A percentile compares a stretch with the other conserved stretches of the same genome.
These are phyloP conservation scores for Peribatodes rhomboidaria DNA, from an alignment of 2,888 invertebrate genomes.

Conservation along the genomic window DNA sequence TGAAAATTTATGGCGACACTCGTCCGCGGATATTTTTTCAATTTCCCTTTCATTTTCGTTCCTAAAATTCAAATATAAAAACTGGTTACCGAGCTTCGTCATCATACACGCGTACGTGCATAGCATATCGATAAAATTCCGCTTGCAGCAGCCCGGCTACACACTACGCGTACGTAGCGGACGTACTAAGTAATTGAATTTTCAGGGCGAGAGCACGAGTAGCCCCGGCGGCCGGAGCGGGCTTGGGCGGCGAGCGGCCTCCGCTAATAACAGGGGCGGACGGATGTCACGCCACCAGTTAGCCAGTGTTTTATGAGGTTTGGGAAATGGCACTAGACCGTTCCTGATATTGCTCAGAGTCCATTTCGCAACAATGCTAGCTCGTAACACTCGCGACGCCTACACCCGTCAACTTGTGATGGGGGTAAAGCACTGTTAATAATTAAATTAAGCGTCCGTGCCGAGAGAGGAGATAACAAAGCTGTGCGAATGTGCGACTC, in stretches of 20 bases:
- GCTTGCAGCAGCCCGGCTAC: slow-evolving; percentile 58
- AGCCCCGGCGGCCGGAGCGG: slow-evolving; percentile 50
- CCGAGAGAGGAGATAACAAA: slow-evolving; percentile 57
- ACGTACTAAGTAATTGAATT: slow-evolving; percentile 78
- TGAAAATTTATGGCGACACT: slow-evolving; percentile 34
- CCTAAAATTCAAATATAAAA: slow-evolving; percentile 47
- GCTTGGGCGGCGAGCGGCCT: slow-evolving; percentile 47
- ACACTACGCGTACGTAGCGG: slow-evolving; percentile 66
- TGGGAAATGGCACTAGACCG: slow-evolving; percentile 51
- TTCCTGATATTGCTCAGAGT: slow-evolving; percentile 57
- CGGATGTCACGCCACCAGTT: slow-evolving; percentile 65
- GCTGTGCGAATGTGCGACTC: slow-evolving; percentile 51
- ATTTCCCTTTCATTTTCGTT: slow-evolving; percentile 36
- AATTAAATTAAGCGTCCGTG: slow-evolving; percentile 65
- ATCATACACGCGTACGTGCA: slow-evolving; percentile 55
- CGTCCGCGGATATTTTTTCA: slow-evolving; percentile 40
- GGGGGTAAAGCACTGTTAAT: slow-evolving; percentile 63
- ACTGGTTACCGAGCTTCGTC: slow-evolving; percentile 34
- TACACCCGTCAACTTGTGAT: slow-evolving; percentile 55
- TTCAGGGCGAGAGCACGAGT: slow-evolving; percentile 64
- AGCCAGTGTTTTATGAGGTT: slow-evolving; percentile 64
- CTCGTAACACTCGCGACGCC: slow-evolving; percentile 56
- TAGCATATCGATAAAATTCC: slow-evolving; percentile 61
- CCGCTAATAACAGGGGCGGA: slow-evolving; percentile 65
- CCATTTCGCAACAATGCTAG: slow-evolving; percentile 58